Evolutionary conservation across 2,888 invertebrate genomes (phyloP).

Genomic region (Latrodectus elegans): DNA sequence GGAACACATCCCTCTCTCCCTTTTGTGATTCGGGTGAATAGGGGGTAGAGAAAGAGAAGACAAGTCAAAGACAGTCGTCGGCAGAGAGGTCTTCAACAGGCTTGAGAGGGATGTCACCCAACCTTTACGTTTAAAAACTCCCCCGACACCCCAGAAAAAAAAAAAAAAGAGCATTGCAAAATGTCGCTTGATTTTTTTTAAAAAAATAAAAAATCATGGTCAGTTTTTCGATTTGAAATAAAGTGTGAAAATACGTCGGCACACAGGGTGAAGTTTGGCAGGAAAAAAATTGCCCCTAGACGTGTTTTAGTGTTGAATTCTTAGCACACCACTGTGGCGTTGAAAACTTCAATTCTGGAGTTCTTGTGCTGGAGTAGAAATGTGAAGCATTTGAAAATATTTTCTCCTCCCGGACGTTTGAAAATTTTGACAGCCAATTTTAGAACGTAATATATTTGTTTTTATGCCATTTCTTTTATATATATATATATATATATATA

Average conservation of each 20-base stretch:
- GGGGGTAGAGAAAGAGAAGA: background rate
- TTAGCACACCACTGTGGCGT: no score
- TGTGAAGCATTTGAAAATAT: background rate
- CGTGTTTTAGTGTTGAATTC: no score
- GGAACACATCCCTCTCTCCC: conserved; percentile 9
- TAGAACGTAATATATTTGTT: no score
- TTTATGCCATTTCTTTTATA: no score
- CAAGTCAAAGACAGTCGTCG: conserved; percentile 44
- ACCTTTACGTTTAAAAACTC: background rate
- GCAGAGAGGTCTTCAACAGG: conserved; percentile 22
- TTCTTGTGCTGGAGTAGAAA: no score
- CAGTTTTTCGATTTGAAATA: conserved; percentile 27
- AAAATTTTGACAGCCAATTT: no score
- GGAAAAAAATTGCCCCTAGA: background rate
- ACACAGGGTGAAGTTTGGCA: background rate
- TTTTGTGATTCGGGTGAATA: conserved; percentile 24
- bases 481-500: no score
- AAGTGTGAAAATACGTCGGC: background rate
- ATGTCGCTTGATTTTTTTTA: conserved; percentile 20
- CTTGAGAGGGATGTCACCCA: conserved; percentile 45
- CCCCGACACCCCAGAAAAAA: background rate
- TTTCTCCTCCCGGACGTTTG: no score
- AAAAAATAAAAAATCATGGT: conserved; percentile 4
- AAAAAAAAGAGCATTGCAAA: conserved; percentile 18
- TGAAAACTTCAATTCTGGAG: no score